Conservation (phyloP, 2,113 vertebrate genomes). For the Tetrao urogallus region DNA sequence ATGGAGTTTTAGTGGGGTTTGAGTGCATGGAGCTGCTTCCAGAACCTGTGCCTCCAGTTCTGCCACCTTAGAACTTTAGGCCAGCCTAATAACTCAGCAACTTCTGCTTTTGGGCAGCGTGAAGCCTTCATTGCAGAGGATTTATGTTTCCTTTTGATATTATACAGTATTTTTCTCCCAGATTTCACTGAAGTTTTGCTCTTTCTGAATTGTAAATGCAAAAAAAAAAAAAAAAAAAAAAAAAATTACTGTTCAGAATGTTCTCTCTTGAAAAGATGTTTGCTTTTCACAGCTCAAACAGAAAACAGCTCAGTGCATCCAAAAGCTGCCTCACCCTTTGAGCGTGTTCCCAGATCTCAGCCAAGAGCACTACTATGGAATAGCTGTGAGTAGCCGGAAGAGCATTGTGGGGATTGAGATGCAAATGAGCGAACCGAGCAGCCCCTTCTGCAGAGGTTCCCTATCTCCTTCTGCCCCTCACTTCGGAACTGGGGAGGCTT, state of each 20-base stretch:
- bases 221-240: not conserved
- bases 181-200: slow-evolving; percentile 39
- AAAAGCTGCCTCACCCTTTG: slow-evolving; percentile 76
- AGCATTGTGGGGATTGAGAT: slow-evolving; percentile 75
- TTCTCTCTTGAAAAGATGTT: slow-evolving; percentile 72
- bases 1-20: slow-evolving; percentile 14
- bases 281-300: slow-evolving; percentile 74
- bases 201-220: slow-evolving; percentile 44
- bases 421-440: slow-evolving; percentile 66
- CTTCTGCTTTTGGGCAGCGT: not conserved
- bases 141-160: slow-evolving; percentile 32
- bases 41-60: slow-evolving; percentile 50
- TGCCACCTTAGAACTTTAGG: slow-evolving; percentile 19
- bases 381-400: slow-evolving; percentile 76
- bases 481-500: slow-evolving; percentile 34
- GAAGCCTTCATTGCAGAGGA: slow-evolving; percentile 23
- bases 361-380: slow-evolving; percentile 74
- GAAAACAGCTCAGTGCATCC: slow-evolving; percentile 75
- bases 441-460: slow-evolving; percentile 60
- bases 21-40: not conserved
- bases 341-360: slow-evolving; percentile 73
- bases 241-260: slow-evolving; percentile 67
- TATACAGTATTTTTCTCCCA: slow-evolving; percentile 44
- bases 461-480: slow-evolving; percentile 57
- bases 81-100: not conserved